Base-by-base conservation (phyloP, 2,113 vertebrate genomes). In the Arizona elegans region DNA sequence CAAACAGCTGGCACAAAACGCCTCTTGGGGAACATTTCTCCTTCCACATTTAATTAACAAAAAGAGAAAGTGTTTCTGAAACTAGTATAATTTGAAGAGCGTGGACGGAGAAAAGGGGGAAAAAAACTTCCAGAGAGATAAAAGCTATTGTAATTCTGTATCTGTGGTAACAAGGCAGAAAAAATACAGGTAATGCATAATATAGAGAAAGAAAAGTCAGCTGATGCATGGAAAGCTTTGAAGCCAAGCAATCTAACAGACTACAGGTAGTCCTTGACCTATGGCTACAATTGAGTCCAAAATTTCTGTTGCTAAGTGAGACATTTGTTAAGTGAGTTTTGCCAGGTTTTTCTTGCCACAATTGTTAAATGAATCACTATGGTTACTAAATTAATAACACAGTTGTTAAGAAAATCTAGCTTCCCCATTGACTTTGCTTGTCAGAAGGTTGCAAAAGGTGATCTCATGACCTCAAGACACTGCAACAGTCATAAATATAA, bases 61-160 rank as follows among this genome's bases (percentile, higher is more conserved):
- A 87, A 92, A 92, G 50, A 86, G 86, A 93, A 95, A 55, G 5
- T 81, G 8, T 88, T 90, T 87, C 65, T 55, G 81, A 94, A 92
- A 86, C 38, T 58, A 75, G 85, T 11, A 52, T 89, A 47, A 91
- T 89, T 86, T 87, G 75, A 92, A 93, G 23, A 87, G 9, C 23
- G 50, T 62, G 33, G 86, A 89, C 52, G 26, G 17, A 17, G 23
- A 6, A 53, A 23, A 11, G n/a, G 52, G 52, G 10, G 6, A 7
- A 7, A 7, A 7, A 7, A 7, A 29, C n/a, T 65, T 54, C 70
- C 26, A 52, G 1, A 47, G 23, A 56, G 4, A 5, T 86, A 62
- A 47, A 89, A 90, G 19, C 6, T 65, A 56, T 58, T 75, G 53
- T 85, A 58, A 43, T 54, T 33, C 2, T 58, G 43, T 92, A n/a